Evolutionary conservation across 2,113 vertebrate genomes (phyloP), one percentile per base, ranked within the genome.

Genomic region (Catharus fuscescens): DNA sequence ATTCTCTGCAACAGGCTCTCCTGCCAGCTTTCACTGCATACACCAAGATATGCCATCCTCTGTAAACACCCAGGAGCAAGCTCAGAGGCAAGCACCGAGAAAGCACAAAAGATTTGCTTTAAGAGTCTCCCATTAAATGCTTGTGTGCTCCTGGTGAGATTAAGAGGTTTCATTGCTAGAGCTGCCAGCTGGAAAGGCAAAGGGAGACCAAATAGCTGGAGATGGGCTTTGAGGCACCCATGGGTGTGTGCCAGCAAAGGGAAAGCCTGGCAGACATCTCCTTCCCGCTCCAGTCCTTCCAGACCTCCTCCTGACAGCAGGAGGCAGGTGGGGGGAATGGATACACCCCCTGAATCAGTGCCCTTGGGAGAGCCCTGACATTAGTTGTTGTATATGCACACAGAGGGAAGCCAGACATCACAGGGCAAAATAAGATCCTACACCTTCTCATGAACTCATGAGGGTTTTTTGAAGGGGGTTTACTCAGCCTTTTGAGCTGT

Each of bases 121-220:
- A 84, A 71, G 80, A 71, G 26, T 52, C 36, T 86, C 57, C 77
- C 2, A 1, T 78, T 95, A 95, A 95, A 87, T 64, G 29, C 44
- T 65, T 61, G 59, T 2, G 0, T 5, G 12, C 36, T 69, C 31
- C 48, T 0, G 1, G 65, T 59, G 34, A 70, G 62, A 77, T 74
- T 47, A 50, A 78, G 59, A 82, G 67, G 50, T 59, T 95, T 94
- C 32, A 40, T 70, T 78, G 74, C 79, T 88, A 24, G 10, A 73
- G 42, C 34, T 93, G 88, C 90, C 82, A 90, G 71, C 47, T 94
- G 80, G 94, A 86, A 88, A 86, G 56, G 31, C 59, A 76, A 90
- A 60, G 24, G 38, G 47, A 88, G 72, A 72, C 48, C 19, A 7
- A 59, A 57, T 18, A 60, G 67, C 79, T 90, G 36, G 74, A 95